Evolutionary conservation across 2,113 vertebrate species (phyloP).

Genomic region (Bubo bubo): DNA sequence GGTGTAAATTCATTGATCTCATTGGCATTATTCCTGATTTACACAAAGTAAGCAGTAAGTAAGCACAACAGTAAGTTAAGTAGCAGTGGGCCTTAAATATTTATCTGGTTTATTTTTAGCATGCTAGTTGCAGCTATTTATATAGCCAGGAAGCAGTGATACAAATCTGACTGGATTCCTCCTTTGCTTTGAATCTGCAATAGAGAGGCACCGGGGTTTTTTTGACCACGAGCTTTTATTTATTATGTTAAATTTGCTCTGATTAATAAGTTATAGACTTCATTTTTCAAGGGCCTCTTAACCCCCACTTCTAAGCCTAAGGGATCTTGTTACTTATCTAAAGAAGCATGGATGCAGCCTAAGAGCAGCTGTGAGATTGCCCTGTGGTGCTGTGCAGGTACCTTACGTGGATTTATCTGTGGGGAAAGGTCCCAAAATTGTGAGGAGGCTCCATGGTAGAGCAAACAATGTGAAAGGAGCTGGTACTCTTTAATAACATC

Average conservation of each 20-base stretch:
- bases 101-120: constrained; percentile 41
- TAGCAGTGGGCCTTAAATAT: constrained; percentile 37
- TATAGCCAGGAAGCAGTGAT: constrained; percentile 1
- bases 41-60: not conserved
- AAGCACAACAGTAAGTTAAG: not conserved
- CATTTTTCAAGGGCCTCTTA: not conserved
- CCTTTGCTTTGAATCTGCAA: not conserved
- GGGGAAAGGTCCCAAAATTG: not conserved
- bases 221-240: not conserved
- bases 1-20: not conserved
- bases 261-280: not conserved
- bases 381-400: not conserved
- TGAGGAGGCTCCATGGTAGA: not conserved
- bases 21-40: not conserved
- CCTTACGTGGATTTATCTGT: not conserved
- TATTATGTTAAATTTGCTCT: not conserved
- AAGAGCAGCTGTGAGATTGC: not conserved
- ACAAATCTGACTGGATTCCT: constrained; percentile 18
- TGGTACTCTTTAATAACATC: not conserved
- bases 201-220: not conserved
- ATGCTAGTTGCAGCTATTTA: constrained; percentile 20
- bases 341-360: not conserved
- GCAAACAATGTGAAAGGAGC: not conserved
- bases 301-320: not conserved
- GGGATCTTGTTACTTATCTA: not conserved